phyloP scores from a whole-genome alignment of 2,113 vertebrate species.

The Notechis scutatus region DNA sequence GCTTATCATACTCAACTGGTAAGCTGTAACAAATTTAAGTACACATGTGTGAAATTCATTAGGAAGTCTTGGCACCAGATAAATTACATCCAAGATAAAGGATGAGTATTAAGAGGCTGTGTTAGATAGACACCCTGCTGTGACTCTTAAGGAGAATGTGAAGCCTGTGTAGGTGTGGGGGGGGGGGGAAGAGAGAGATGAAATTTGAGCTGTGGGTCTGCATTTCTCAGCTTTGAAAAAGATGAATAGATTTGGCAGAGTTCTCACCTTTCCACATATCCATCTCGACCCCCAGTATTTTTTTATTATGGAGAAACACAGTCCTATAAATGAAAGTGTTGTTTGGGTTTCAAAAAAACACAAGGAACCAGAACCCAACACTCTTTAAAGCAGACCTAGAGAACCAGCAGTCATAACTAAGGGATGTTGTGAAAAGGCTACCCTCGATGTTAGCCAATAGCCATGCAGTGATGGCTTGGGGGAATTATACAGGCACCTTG shows the following conservation, averaged over 20 bases:
- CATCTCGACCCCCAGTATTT: neutral
- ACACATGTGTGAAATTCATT: constrained; percentile 34
- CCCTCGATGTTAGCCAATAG: neutral
- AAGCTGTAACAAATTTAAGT: constrained; percentile 18
- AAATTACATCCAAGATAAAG: constrained; percentile 23
- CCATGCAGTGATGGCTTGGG: neutral
- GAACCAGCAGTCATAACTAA: neutral
- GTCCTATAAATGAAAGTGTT: neutral
- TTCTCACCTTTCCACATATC: neutral
- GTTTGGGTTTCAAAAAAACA: neutral
- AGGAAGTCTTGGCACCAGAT: constrained; percentile 33
- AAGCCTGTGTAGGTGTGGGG: neutral
- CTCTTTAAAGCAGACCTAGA: neutral
- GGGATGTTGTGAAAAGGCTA: neutral
- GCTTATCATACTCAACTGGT: constrained; percentile 20
- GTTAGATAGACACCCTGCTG: constrained; percentile 29
- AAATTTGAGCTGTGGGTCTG: constrained; percentile 8
- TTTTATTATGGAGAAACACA: neutral
- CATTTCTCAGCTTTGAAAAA: constrained; percentile 11
- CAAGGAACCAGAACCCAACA: neutral
- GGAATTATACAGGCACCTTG: neutral
- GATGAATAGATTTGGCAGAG: neutral
- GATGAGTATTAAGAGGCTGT: constrained; percentile 34
- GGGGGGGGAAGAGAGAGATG: neutral
- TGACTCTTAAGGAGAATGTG: constrained; percentile 12